Evolutionary conservation across 2,113 vertebrate genomes (phyloP), one percentile per base, ranked within the genome.

Genomic region (Danionella cerebrum): DNA sequence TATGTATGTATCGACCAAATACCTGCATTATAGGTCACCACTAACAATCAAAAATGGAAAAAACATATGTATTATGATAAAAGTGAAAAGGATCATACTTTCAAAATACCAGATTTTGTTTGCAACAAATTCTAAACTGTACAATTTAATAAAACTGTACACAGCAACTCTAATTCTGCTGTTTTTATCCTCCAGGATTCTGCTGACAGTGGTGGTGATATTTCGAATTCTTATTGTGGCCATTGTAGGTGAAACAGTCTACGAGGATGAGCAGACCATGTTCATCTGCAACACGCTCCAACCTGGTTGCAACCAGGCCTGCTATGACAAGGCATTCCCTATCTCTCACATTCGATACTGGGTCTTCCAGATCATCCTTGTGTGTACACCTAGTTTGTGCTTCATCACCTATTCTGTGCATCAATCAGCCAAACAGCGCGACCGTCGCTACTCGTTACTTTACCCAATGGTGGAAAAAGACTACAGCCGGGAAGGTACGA

Each of bases 291-390:
- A 94, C 88, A 94, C 92, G 1, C 86, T 94, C 25, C 92, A 94
- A 78, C 92, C 92, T 0, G 92, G 92, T 48, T 94, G 92, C 79
- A 92, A 92, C 85, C 92, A 94, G 84, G 92, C 92, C 6, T 94
- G 92, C 80, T 94, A 94, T 1, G 92, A 94, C 84, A 85, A 88
- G 6, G 92, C 92, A 75, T 94, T 94, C 75, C 92, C 92, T 72
- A 94, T 94, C 73, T 94, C 92, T 0, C 92, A 94, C 87, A 94
- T 94, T 80, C 90, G 92, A 9, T 94, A 94, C 86, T 94, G 92
- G 92, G 92, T 94, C 39, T 94, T 94, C 78, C 92, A 94, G 85
- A 94, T 94, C 82, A 93, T 94, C 60, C 83, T 94, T 79, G 92
- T 94, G 4, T 94, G 92, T 78, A 94, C 92, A 0, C 92, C 92